Evolutionary conservation across 2,888 invertebrate genomes (phyloP).

Genomic region (Aphrophora alni): DNA sequence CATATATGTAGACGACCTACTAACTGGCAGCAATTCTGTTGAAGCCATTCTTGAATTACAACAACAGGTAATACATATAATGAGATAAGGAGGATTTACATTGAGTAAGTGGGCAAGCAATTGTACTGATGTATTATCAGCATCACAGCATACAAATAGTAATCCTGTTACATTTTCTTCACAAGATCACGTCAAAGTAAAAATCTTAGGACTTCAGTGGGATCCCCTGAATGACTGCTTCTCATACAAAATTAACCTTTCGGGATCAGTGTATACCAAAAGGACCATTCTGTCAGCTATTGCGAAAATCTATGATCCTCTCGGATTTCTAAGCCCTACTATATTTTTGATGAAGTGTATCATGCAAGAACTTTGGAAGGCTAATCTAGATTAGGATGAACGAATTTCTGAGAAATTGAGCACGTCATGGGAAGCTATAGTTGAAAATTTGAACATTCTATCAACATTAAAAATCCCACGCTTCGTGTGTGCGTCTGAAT

Average conservation of each 20-base stretch:
- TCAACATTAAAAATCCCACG: conserved; percentile 16
- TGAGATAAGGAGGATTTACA: conserved; percentile 16
- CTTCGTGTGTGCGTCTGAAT: neutral
- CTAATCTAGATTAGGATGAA: conserved; percentile 27
- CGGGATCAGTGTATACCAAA: neutral
- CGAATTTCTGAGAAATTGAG: conserved; percentile 2
- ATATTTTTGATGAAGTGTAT: conserved; percentile 31
- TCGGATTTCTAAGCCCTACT: conserved; percentile 16
- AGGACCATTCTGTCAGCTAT: conserved; percentile 3
- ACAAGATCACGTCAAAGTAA: no score
- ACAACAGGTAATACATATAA: neutral
- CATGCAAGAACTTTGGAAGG: conserved; percentile 30
- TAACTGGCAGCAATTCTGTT: conserved; percentile 9
- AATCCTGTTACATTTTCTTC: no score
- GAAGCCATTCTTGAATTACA: neutral
- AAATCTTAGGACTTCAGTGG: conserved; percentile 24
- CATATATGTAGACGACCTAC: conserved; percentile 15
- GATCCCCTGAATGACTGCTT: conserved; percentile 13
- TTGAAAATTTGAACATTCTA: neutral
- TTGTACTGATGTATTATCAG: neutral
- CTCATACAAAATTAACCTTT: conserved; percentile 7
- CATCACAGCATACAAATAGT: neutral
- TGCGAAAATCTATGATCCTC: conserved; percentile 28
- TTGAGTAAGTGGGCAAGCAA: conserved; percentile 20
- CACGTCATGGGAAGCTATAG: conserved; percentile 12